phyloP scores from a whole-genome alignment of 2,888 invertebrate genomes.

The Caradrina clavipalpis region DNA sequence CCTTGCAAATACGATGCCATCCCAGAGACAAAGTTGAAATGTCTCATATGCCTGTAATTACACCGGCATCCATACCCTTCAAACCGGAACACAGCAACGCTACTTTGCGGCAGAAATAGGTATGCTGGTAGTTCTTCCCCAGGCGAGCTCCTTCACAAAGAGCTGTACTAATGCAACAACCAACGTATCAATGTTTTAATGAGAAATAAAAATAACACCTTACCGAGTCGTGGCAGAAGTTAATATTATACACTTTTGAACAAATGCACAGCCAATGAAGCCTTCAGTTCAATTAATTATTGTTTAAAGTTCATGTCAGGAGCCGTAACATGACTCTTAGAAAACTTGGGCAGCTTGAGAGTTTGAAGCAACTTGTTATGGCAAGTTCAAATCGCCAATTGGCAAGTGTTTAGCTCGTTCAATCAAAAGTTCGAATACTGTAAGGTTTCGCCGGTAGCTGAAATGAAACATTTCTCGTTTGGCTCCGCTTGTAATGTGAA shows the following conservation, averaged over 20 bases:
- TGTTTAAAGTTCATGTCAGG: slow-evolving; percentile 17
- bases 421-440: slow-evolving; percentile 39
- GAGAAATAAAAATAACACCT: too few relatives aligned
- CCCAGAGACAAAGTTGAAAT: too few relatives aligned
- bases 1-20: too few relatives aligned
- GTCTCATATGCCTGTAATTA: too few relatives aligned
- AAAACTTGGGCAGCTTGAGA: slow-evolving; percentile 32
- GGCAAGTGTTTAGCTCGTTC: slow-evolving; percentile 31
- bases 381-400: slow-evolving; percentile 43
- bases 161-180: too few relatives aligned
- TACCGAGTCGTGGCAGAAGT: too few relatives aligned
- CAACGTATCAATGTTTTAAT: too few relatives aligned
- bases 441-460: background rate
- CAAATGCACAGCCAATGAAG: slow-evolving; percentile 18
- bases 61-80: too few relatives aligned
- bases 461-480: background rate
- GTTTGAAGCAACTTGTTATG: slow-evolving; percentile 26
- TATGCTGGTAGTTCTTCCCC: too few relatives aligned
- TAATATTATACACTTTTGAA: background rate
- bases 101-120: too few relatives aligned
- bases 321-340: slow-evolving; percentile 19
- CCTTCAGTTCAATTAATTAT: slow-evolving; percentile 28
- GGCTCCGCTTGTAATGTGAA: background rate
- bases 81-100: too few relatives aligned
- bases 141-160: too few relatives aligned